These are phyloP conservation scores for Trididemnum nubilum DNA, from an alignment of 23 tunicate species.

Conservation along the genomic window DNA sequence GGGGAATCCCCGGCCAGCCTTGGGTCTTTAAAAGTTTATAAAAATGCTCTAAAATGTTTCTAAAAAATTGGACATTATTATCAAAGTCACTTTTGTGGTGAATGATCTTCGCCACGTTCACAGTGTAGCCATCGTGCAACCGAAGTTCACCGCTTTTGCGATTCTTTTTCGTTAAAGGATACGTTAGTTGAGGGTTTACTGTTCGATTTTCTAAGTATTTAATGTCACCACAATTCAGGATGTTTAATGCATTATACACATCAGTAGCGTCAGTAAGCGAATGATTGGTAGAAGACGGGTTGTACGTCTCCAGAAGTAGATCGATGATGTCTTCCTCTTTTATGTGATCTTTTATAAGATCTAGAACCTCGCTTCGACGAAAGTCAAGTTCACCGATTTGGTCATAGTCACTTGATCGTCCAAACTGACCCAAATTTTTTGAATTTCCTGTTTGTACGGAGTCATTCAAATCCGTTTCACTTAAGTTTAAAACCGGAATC, in stretches of 20 bases:
- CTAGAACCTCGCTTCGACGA: neutral
- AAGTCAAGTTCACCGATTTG: too few species aligned
- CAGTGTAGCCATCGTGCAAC: neutral
- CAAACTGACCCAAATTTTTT: too few species aligned
- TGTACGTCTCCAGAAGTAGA: neutral
- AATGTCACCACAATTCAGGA: slow-evolving; percentile 5
- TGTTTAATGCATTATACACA: neutral
- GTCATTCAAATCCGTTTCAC: neutral
- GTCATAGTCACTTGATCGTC: too few species aligned
- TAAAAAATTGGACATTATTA: slow-evolving; percentile 5
- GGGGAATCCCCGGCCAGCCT: slow-evolving; percentile 70
- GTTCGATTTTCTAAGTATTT: neutral
- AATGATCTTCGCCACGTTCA: neutral
- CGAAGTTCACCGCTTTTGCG: slow-evolving; percentile 6
- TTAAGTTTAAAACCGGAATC: neutral
- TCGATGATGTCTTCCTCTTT: neutral
- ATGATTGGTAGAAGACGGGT: neutral
- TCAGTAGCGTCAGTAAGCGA: neutral
- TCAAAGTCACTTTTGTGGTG: neutral
- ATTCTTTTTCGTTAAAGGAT: neutral
- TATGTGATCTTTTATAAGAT: neutral
- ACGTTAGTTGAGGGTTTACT: slow-evolving; percentile 5
- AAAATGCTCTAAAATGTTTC: slow-evolving; percentile 16
- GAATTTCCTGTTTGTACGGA: neutral
- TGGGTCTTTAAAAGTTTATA: slow-evolving; percentile 43